Percentiles rank a stretch among this genome's conserved stretches.
Evolutionary conservation across 2,113 vertebrate species (phyloP).

Genomic region (Strigops habroptila): DNA sequence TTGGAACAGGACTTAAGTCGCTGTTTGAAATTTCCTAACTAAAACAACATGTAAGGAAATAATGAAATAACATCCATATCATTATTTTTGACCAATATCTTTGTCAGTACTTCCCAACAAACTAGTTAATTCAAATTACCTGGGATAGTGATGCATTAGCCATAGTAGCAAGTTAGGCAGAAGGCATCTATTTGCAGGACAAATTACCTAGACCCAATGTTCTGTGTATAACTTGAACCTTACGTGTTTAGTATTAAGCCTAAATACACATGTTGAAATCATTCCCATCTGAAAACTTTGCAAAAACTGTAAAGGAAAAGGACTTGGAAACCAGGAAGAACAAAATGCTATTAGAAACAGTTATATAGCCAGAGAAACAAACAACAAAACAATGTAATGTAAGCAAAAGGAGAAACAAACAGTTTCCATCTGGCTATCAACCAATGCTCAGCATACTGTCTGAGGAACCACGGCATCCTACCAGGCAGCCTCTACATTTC

Average conservation of each 20-base stretch:
- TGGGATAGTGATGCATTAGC: neutral
- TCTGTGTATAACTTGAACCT: neutral
- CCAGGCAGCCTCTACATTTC: neutral
- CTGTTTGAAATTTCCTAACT: neutral
- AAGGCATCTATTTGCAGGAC: neutral
- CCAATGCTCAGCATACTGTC: neutral
- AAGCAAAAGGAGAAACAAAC: neutral
- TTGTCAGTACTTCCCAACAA: neutral
- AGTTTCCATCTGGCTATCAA: neutral
- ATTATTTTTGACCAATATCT: neutral
- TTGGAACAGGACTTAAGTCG: neutral
- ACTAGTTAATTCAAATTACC: neutral
- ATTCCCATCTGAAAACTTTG: neutral
- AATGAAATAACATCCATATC: neutral
- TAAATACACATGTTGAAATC: neutral
- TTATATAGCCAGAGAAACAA: neutral
- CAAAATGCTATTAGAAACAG: neutral
- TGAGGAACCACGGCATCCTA: neutral
- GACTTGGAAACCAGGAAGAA: neutral
- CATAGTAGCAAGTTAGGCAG: neutral
- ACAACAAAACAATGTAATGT: neutral
- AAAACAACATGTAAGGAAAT: neutral
- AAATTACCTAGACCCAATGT: neutral
- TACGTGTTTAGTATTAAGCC: neutral
- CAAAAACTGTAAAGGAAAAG: neutral